Evolutionary conservation across 35 echinoderm and acorn worm genomes (phyloP).

Genomic region (Heliocidaris erythrogramma): DNA sequence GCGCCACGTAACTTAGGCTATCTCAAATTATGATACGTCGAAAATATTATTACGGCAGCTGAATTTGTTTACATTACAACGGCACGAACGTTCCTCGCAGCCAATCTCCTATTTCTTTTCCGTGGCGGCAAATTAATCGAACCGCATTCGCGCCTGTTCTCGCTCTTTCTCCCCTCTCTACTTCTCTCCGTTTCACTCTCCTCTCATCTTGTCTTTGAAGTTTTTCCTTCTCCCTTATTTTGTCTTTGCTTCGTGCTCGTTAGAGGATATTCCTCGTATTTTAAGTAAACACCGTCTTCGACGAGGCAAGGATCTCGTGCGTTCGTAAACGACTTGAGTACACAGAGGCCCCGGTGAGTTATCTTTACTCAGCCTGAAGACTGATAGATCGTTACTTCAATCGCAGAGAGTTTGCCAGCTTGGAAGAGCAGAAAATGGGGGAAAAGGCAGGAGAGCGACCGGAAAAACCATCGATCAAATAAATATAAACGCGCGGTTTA

Average conservation of each 20-base stretch:
- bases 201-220: not conserved
- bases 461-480: slow-evolving; percentile 29
- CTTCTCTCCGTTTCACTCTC: not conserved
- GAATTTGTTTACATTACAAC: slow-evolving; percentile 13
- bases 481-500: not conserved
- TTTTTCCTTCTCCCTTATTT: not conserved
- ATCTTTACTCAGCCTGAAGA: slow-evolving; percentile 33
- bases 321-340: slow-evolving; percentile 23
- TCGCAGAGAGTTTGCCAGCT: not conserved
- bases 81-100: not conserved
- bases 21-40: slow-evolving; percentile 10
- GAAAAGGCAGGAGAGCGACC: not conserved
- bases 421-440: not conserved
- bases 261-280: slow-evolving; percentile 21
- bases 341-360: not conserved
- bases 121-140: slow-evolving; percentile 5
- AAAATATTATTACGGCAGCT: slow-evolving; percentile 12
- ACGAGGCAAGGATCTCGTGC: not conserved
- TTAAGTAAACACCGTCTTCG: slow-evolving; percentile 21
- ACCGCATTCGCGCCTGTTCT: not conserved
- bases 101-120: slow-evolving; percentile 11
- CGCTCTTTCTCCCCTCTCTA: not conserved
- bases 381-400: slow-evolving; percentile 28
- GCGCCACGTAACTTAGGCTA: not conserved
- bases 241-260: not conserved